phyloP scores from a whole-genome alignment of 2,888 invertebrate genomes.

The Tridacna crocea region DNA sequence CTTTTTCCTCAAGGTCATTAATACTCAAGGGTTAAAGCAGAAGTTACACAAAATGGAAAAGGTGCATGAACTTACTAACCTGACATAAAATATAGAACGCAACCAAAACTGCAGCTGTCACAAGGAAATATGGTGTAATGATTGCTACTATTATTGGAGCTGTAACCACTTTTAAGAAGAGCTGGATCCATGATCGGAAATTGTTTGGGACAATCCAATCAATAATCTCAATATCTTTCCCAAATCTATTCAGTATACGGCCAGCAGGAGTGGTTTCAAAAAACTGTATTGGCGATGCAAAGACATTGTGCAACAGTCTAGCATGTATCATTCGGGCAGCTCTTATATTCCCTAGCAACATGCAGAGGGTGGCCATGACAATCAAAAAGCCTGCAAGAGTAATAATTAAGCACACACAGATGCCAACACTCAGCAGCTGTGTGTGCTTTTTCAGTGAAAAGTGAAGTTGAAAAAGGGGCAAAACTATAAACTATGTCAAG shows the following conservation, averaged over 20 bases:
- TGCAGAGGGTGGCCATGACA: conserved; percentile 31
- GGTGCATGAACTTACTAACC: conserved; percentile 58
- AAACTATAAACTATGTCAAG: too few species aligned
- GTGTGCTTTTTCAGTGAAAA: too few species aligned
- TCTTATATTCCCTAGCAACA: conserved; percentile 43
- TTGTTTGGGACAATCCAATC: conserved; percentile 73
- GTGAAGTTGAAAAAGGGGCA: too few species aligned
- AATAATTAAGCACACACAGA: too few species aligned
- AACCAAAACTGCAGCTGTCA: conserved; percentile 74
- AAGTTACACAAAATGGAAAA: too few species aligned
- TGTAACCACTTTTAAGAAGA: conserved; percentile 65
- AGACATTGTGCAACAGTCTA: conserved; percentile 39
- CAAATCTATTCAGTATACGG: conserved; percentile 77
- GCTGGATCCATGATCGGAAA: conserved; percentile 68
- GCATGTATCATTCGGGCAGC: conserved; percentile 49
- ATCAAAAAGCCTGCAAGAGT: conserved; percentile 49
- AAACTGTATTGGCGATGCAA: conserved; percentile 76
- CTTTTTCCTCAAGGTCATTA: too few species aligned
- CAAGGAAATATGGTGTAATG: conserved; percentile 77
- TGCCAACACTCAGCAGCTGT: too few species aligned
- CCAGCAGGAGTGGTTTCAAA: conserved; percentile 80
- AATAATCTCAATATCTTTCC: conserved; percentile 78
- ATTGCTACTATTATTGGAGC: conserved; percentile 76
- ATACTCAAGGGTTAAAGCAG: too few species aligned
- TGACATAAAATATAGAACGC: conserved; percentile 80